These are phyloP conservation scores for Zaprionus vittiger DNA, from an alignment of 1,140 invertebrate genomes.

Conservation along the genomic window DNA sequence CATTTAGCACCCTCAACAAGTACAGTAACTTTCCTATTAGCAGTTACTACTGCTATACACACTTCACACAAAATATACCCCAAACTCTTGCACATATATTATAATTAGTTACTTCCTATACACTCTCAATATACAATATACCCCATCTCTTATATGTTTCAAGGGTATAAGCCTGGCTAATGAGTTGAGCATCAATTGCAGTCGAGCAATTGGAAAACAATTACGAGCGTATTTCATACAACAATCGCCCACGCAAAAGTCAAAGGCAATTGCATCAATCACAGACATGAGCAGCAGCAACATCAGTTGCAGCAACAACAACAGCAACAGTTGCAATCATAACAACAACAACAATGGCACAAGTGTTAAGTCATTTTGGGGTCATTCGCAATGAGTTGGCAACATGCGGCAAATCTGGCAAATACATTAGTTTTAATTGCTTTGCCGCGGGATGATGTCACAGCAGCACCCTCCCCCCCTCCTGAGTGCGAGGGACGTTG, in stretches of 20 bases:
- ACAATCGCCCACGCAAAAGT: conserved; percentile 55
- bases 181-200: conserved; percentile 37
- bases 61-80: too few relatives aligned
- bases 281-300: conserved; percentile 31
- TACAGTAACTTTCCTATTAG: too few relatives aligned
- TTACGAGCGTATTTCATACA: conserved; percentile 44
- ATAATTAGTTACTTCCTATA: too few relatives aligned
- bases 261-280: conserved; percentile 67
- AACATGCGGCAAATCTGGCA: conserved; percentile 56
- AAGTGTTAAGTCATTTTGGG: conserved; percentile 61
- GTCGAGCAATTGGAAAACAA: conserved; percentile 62
- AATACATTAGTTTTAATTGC: conserved; percentile 70
- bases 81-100: not conserved
- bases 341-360: conserved; percentile 10
- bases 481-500: not conserved
- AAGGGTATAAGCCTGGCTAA: conserved; percentile 35
- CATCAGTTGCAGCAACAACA: not conserved
- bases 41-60: too few relatives aligned
- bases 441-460: conserved; percentile 45
- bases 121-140: not conserved
- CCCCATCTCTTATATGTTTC: not conserved
- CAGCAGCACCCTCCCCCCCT: conserved; percentile 10
- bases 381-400: conserved; percentile 57
- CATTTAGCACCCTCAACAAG: not conserved
- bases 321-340: not conserved